Evolutionary conservation across 1,140 invertebrate species (phyloP).

Genomic region (Drosophila willistoni): DNA sequence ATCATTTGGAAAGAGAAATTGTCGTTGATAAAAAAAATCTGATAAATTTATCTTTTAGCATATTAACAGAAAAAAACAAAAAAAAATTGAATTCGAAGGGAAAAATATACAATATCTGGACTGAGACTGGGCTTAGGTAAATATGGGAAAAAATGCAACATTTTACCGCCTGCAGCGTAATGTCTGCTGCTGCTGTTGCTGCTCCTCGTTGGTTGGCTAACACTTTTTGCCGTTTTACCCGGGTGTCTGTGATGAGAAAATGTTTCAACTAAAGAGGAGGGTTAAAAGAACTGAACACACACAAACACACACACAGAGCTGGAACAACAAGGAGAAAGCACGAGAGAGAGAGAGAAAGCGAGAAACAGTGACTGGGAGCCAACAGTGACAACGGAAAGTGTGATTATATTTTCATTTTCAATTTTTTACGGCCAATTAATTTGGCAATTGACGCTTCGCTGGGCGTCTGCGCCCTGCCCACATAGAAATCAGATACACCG

Average conservation of each 20-base stretch:
- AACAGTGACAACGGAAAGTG: conserved; percentile 69
- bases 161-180: conserved; percentile 67
- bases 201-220: conserved; percentile 51
- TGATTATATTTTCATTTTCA: conserved; percentile 83
- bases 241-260: conserved; percentile 64
- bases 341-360: not conserved
- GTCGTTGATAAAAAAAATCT: too few species aligned
- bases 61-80: not conserved
- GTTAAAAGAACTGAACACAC: conserved; percentile 60
- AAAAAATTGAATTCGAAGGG: conserved; percentile 35
- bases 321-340: conserved; percentile 40
- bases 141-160: conserved; percentile 68
- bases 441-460: conserved; percentile 81
- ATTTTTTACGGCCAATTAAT: conserved; percentile 83
- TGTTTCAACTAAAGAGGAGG: conserved; percentile 39
- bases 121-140: conserved; percentile 16
- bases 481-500: conserved; percentile 39
- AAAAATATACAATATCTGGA: conserved; percentile 3
- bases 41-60: too few species aligned
- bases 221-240: conserved; percentile 14
- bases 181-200: conserved; percentile 52
- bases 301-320: conserved; percentile 36
- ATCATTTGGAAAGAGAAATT: too few species aligned
- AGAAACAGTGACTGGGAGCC: conserved; percentile 5
- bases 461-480: conserved; percentile 60